Conservation (phyloP, 2,113 vertebrate species). For the Capreolus pygargus region DNA sequence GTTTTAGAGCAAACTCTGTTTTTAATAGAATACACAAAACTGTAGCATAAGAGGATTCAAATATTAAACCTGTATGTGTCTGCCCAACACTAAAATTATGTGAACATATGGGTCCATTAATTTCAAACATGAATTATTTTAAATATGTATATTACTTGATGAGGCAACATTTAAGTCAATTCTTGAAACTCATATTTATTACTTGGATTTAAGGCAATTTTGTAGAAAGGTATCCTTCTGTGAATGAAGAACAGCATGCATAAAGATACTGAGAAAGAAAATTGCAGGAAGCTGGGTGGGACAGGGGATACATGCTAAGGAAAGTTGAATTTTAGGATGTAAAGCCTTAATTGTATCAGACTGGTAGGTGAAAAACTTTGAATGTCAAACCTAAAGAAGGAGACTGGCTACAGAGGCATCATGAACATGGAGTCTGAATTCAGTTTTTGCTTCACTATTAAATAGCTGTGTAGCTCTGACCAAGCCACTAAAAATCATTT, state of each 20-base stretch:
- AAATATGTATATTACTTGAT: neutral
- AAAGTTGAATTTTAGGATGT: neutral
- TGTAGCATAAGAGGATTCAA: neutral
- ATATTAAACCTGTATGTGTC: neutral
- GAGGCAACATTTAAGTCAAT: neutral
- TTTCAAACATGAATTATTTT: conserved; percentile 16
- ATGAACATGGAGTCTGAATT: neutral
- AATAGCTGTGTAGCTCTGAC: neutral
- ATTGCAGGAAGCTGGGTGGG: neutral
- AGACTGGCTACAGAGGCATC: neutral
- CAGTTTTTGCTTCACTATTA: neutral
- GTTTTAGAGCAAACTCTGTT: neutral
- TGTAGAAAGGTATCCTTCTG: neutral
- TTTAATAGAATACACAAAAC: neutral
- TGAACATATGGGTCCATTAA: neutral
- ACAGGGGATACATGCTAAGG: neutral
- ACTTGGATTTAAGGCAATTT: neutral
- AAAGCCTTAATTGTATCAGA: neutral
- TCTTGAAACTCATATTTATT: neutral
- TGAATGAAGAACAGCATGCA: neutral
- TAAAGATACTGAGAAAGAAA: neutral
- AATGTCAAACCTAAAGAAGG: neutral
- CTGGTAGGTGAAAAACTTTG: neutral
- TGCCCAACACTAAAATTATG: neutral
- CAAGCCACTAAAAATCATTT: neutral